Evolutionary conservation across 2,888 invertebrate species (phyloP), one percentile per base, ranked within the genome.

Genomic region (Willowsia nigromaculata): DNA sequence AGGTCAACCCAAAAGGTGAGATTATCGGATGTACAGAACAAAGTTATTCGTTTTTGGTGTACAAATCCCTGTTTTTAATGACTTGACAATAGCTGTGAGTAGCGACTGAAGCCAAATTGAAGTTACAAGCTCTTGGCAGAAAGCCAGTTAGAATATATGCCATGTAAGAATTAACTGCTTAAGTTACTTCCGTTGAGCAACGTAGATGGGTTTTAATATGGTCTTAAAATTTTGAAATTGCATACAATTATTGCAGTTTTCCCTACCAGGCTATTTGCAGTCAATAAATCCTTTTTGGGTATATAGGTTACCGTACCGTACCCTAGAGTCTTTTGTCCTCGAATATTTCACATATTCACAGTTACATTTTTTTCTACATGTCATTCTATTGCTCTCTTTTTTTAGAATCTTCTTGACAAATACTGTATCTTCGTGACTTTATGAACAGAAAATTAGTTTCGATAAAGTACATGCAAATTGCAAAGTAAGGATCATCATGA

Each of bases 251-350:
- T 27, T 27, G 25, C n/a, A 11, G 15, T 65, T 33, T 65, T 33
- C 62, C 6, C 62, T 65, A 33, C 62, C 62, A 65, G 40, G 22
- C n/a, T n/a, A n/a, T 68, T 68, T 68, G 3, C 62, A 65, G 71
- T 18, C 37, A 18, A 25, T 18, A 40, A 27, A 25, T 68, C 25
- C 71, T 71, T 22, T 71, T 71, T 74, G 74, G 47, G 50, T 74
- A 74, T 43, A 30, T 74, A 74, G 74, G 74, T 74, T 74, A 74
- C 30, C 30, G 74, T 47, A 18, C 50, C 74, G 74, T 27, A 74
- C 11, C 71, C 7, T 22, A 71, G 74, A 50, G 0, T 18, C 7
- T 47, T 74, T 68, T 22, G 37, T 68, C 37, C 37, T 68, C 37
- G n/a, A 40, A 18, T 7, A 7, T 9, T 37, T 37, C 11, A 68